Evolutionary conservation across 2,888 invertebrate genomes (phyloP).

Genomic region (Netelia fuscicornis): DNA sequence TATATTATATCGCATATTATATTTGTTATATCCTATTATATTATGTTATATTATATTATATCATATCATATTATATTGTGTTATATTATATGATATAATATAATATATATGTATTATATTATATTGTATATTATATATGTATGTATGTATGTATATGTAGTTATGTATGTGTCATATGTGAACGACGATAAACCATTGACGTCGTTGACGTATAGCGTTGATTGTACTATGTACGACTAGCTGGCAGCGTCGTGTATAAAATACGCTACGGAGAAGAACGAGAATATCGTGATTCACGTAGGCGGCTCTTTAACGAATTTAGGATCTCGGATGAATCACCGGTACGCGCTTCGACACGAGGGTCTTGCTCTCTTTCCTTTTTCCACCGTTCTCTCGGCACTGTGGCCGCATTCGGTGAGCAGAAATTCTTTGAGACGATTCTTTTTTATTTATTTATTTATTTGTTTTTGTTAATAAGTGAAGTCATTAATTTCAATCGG

Average conservation of each 20-base stretch:
- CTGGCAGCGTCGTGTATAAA: not conserved
- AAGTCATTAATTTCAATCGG: no score
- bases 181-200: slow-evolving; percentile 38
- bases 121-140: no score
- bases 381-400: not conserved
- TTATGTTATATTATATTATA: no score
- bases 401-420: no score
- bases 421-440: no score
- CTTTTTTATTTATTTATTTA: no score
- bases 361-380: not conserved
- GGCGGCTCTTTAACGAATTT: slow-evolving; percentile 65
- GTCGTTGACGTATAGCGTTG: slow-evolving; percentile 25
- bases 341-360: slow-evolving; percentile 16
- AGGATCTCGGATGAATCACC: slow-evolving; percentile 67
- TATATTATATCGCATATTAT: no score
- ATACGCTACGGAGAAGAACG: slow-evolving; percentile 26
- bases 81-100: no score
- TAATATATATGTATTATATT: no score
- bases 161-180: not conserved
- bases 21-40: no score
- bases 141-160: not conserved
- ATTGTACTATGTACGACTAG: not conserved
- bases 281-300: slow-evolving; percentile 60
- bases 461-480: no score
- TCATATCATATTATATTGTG: no score